Evolutionary conservation across 64 coral and sea anemone genomes (phyloP), one percentile per base, ranked within the genome.

Genomic region (Catalaphyllia jardinei): DNA sequence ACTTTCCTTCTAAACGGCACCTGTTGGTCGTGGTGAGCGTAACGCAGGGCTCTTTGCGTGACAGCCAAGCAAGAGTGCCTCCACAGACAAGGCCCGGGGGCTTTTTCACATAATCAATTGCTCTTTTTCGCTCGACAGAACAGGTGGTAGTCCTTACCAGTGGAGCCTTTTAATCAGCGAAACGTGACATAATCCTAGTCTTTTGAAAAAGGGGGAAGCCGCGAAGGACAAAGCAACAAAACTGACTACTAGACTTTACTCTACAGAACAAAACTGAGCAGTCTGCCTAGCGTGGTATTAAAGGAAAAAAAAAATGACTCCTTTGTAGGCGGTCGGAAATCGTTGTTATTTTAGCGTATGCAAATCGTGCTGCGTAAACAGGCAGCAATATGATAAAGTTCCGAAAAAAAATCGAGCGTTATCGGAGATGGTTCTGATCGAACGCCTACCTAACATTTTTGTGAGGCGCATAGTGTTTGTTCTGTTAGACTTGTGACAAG

Each of bases 61-160:
- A 55, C 52, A 55, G 1, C 7, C 7, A 9, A 11, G 13, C 13
- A 9, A 2, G 10, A 55, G 13, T 14, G 52, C 52, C 4, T 1
- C 9, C 7, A 14, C 9, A 8, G 52, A 55, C 52, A 9, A 55
- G 52, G 8, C 69, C 69, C 29, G 69, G 10, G 22, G 73, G 27
- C 30, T 31, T 16, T 30, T 55, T 55, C 18, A 39, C 2, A 24
- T 33, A 28, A 33, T 80, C 78, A 80, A 62, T 84, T 69, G 81
- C 52, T 49, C 81, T 65, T 84, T 80, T 80, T 62, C 31, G 14
- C 8, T 61, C 57, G 29, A 16, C 16, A 8, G 31, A 84, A 50
- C 81, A 84, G 81, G 81, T 84, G 81, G 60, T 33, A 50, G 31
- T 39, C 10, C 81, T 69, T 11, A 28, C 62, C 81, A 84, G 50